Conservation (phyloP, 2,797 vertebrate genomes). For the Macropus fuliginosus region DNA sequence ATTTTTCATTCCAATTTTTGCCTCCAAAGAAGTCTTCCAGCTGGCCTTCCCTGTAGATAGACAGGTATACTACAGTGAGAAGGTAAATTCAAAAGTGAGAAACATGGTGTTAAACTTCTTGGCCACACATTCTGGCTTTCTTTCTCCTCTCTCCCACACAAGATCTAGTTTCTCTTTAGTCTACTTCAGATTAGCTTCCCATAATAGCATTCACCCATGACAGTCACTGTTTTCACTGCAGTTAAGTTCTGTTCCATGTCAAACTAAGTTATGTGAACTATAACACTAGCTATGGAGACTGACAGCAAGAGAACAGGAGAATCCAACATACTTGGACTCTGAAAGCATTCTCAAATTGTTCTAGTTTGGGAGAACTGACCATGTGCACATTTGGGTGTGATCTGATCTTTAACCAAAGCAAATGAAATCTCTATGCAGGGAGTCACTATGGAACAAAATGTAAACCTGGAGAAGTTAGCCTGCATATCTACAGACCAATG, state of each 20-base stretch:
- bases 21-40: background rate
- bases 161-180: slow-evolving; percentile 70
- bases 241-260: slow-evolving; percentile 68
- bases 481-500: slow-evolving; percentile 25
- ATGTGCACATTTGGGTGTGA: slow-evolving; percentile 32
- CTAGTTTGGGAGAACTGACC: slow-evolving; percentile 46
- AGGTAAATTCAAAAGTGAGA: slow-evolving; percentile 57
- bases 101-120: slow-evolving; percentile 44
- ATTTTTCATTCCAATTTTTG: background rate
- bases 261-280: slow-evolving; percentile 69
- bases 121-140: slow-evolving; percentile 44
- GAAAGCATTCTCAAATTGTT: slow-evolving; percentile 65
- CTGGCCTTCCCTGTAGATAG: background rate
- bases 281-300: slow-evolving; percentile 53
- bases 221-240: slow-evolving; percentile 65
- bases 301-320: slow-evolving; percentile 61
- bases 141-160: slow-evolving; percentile 57
- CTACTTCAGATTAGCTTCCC: slow-evolving; percentile 72
- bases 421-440: slow-evolving; percentile 54
- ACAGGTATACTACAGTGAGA: slow-evolving; percentile 28
- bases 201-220: slow-evolving; percentile 63
- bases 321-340: slow-evolving; percentile 62
- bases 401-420: slow-evolving; percentile 73
- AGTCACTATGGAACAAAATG: background rate
- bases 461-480: slow-evolving; percentile 37